phyloP scores from a whole-genome alignment of 2,888 invertebrate genomes.

The Heteromyza rotundicornis region DNA sequence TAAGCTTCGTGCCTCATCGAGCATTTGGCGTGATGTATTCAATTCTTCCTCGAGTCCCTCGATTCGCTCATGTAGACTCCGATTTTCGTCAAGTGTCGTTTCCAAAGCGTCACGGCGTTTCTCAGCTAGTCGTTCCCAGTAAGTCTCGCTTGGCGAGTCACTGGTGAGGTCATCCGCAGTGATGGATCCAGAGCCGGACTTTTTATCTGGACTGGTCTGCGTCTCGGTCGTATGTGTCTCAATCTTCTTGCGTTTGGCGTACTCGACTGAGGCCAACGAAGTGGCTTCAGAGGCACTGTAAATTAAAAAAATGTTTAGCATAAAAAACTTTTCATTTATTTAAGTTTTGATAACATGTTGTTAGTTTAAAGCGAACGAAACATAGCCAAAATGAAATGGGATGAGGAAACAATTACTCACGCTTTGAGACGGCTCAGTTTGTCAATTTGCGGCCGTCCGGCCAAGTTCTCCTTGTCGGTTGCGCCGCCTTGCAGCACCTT shows the following conservation, averaged over 20 bases:
- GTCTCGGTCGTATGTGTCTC: constrained; percentile 56
- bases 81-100: constrained; percentile 76
- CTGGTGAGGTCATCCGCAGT: constrained; percentile 75
- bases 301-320: too few species aligned
- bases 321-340: too few species aligned
- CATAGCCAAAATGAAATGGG: not conserved
- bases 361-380: constrained; percentile 20
- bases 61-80: constrained; percentile 66
- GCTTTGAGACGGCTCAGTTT: constrained; percentile 37
- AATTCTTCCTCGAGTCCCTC: constrained; percentile 66
- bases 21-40: constrained; percentile 72
- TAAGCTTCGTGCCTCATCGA: constrained; percentile 76
- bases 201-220: constrained; percentile 59
- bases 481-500: constrained; percentile 76
- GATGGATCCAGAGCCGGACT: constrained; percentile 55
- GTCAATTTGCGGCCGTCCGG: constrained; percentile 68
- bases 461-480: constrained; percentile 77
- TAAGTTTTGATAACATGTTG: too few species aligned
- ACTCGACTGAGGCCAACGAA: constrained; percentile 48
- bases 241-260: constrained; percentile 62
- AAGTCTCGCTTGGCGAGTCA: constrained; percentile 74
- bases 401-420: not conserved
- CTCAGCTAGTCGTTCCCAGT: constrained; percentile 79
- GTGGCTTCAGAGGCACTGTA: constrained; percentile 51
- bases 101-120: constrained; percentile 75